phyloP scores from a whole-genome alignment of 2,797 vertebrate species.

The Erethizon dorsatum region DNA sequence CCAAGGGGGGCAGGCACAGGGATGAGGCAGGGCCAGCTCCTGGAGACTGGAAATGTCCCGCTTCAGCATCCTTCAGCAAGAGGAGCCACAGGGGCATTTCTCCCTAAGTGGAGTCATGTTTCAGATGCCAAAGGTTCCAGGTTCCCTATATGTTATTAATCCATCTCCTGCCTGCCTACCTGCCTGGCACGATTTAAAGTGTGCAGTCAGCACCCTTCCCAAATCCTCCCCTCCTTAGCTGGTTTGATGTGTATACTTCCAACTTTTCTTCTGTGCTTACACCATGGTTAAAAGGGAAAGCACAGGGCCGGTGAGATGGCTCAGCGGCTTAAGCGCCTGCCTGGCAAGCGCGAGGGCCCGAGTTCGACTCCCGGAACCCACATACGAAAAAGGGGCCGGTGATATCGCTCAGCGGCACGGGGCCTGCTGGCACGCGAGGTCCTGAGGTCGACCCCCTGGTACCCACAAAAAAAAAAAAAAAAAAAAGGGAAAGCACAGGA shows the following conservation, averaged over 20 bases:
- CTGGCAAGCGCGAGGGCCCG: no score
- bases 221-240: neutral
- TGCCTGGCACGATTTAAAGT: neutral
- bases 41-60: neutral
- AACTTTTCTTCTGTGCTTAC: neutral
- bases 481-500: neutral
- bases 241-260: neutral
- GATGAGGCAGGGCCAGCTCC: neutral
- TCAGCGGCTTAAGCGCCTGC: no score
- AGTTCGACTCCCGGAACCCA: no score
- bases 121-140: neutral
- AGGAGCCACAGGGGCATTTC: neutral
- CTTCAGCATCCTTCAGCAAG: neutral
- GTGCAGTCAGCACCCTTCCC: neutral
- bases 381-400: no score
- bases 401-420: no score
- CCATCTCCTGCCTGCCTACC: neutral
- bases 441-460: no score
- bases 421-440: no score
- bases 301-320: neutral
- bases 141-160: neutral
- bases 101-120: neutral
- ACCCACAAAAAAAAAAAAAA: no score
- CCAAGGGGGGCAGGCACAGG: neutral
- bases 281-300: slow-evolving; percentile 8